Evolutionary conservation across 1,140 invertebrate genomes (phyloP), one percentile per base, ranked within the genome.

Genomic region (Zophobas atratus): DNA sequence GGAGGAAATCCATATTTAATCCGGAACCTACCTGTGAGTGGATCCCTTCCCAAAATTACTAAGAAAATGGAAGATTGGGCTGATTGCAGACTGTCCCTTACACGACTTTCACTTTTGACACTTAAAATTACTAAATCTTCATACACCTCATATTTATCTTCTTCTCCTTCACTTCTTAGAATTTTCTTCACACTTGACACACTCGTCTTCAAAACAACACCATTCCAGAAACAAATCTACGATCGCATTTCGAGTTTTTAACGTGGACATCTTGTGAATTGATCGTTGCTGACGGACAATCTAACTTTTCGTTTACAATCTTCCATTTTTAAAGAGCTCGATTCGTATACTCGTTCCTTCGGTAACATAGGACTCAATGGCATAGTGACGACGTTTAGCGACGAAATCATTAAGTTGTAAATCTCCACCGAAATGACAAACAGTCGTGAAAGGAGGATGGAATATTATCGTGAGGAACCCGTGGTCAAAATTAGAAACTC

Each of bases 21-120:
- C 72, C 72, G 38, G 41, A 38, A 80, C 79, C 77, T 80, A 76
- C 74, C 77, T 80, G 60, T 60, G 8, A 20, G 32, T 46, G 60
- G 71, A 49, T 70, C 70, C 67, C 63, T 51, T 57, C 57, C 56
- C 56, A 75, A 79, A 48, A 70, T 41, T 72, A 70, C 48, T 46
- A 67, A 79, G 32, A 71, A 70, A 72, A 76, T 77, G 84, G 84
- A 84, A 84, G 84, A 84, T 84, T 84, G 84, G 84, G 84, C 84
- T 84, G 81, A 82, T 80, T 57, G 55, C 53, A 41, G 71, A 56
- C 48, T 53, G 55, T 73, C 71, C 60, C 39, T 67, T 67, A 67
- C 60, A 67, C 60, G 43, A 67, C 1, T 43, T 6, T 67, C 60
- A 67, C 60, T 67, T 67, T 67, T 43, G 60, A 5, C 60, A 67